Evolutionary conservation across 2,113 vertebrate genomes (phyloP).

Genomic region (Saccopteryx bilineata): DNA sequence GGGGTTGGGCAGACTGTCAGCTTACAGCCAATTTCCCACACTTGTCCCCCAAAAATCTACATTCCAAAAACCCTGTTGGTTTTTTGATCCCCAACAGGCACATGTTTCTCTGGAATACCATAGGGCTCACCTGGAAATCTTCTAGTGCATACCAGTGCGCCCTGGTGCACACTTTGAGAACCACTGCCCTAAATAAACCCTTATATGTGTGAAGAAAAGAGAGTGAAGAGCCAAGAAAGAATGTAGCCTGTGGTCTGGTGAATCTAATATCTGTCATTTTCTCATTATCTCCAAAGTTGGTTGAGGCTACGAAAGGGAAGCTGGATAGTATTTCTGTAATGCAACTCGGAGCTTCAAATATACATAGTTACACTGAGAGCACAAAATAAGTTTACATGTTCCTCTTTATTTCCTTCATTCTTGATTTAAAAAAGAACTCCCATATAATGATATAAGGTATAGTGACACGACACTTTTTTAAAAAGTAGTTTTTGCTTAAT

Average conservation of each 20-base stretch:
- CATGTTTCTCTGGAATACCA: too few species aligned
- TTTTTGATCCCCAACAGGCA: too few species aligned
- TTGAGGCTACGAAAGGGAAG: not conserved
- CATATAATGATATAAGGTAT: not conserved
- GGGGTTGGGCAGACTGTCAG: too few species aligned
- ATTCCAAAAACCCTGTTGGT: too few species aligned
- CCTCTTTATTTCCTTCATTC: not conserved
- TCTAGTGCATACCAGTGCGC: too few species aligned
- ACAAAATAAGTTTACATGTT: not conserved
- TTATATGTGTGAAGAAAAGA: not conserved
- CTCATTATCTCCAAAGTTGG: not conserved
- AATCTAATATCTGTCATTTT: not conserved
- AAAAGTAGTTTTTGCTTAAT: not conserved
- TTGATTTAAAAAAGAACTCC: not conserved
- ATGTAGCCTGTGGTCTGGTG: not conserved
- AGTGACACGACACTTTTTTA: not conserved
- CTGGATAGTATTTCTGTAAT: not conserved
- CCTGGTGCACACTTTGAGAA: too few species aligned
- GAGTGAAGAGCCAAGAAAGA: not conserved
- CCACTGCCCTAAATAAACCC: too few species aligned
- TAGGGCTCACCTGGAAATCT: too few species aligned
- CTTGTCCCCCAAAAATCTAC: too few species aligned
- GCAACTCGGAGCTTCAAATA: not conserved
- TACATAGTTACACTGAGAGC: not conserved
- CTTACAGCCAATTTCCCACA: too few species aligned